A percentile compares a stretch with the other conserved stretches of the same genome.
Conservation (phyloP, 2,113 vertebrate species). For the Isichthys henryi region DNA sequence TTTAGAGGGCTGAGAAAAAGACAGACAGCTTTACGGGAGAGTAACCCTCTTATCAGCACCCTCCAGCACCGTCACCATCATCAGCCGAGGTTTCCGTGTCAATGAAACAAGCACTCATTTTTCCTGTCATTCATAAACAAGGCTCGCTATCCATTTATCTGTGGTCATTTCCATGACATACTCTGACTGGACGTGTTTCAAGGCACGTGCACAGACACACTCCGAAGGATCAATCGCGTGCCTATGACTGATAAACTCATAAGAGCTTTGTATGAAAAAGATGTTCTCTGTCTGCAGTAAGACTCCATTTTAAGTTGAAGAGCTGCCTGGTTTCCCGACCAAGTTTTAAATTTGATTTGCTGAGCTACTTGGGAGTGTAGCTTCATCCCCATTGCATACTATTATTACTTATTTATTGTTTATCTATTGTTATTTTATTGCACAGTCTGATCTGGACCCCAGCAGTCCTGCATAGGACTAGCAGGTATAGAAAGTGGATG, state of each 20-base stretch:
- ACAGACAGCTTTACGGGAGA: background rate
- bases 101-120: background rate
- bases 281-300: background rate
- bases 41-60: background rate
- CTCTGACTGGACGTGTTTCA: background rate
- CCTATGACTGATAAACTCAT: background rate
- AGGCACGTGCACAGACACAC: background rate
- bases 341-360: background rate
- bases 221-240: background rate
- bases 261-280: background rate
- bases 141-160: background rate
- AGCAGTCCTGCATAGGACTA: background rate
- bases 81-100: background rate
- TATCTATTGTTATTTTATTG: background rate
- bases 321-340: background rate
- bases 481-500: background rate
- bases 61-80: background rate
- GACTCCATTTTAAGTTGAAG: background rate
- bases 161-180: background rate
- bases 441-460: background rate
- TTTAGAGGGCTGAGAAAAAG: background rate
- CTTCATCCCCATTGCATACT: background rate
- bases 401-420: background rate
- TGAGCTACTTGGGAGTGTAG: background rate
- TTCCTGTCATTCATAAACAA: background rate